Percentiles rank a stretch among this genome's conserved stretches.
These are phyloP conservation scores for Cottoperca gobio DNA, from an alignment of 2,797 vertebrate genomes.

Conservation along the genomic window DNA sequence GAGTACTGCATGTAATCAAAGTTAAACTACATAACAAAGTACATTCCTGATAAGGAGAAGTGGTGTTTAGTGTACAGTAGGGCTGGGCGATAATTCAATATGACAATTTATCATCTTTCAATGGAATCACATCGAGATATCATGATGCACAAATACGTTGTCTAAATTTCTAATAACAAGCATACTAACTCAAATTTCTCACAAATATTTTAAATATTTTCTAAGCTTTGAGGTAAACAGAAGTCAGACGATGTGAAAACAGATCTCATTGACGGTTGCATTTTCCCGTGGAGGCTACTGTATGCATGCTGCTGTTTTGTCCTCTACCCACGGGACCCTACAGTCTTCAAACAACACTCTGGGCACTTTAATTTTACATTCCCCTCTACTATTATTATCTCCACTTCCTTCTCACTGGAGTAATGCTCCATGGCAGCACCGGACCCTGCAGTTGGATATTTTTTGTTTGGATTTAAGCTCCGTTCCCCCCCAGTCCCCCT, in stretches of 20 bases:
- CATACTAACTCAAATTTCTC: no score
- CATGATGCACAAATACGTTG: no score
- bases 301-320: constrained; percentile 15
- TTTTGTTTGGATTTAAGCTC: constrained; percentile 41
- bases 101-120: no score
- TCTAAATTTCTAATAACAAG: no score
- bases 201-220: no score
- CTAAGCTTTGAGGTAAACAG: constrained; percentile 25
- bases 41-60: no score
- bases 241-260: constrained; percentile 13
- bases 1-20: no score
- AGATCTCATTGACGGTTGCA: not conserved
- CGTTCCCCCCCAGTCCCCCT: constrained; percentile 19
- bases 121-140: no score
- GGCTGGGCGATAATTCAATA: no score
- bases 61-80: no score
- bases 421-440: constrained; percentile 5
- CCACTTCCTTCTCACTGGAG: constrained; percentile 26
- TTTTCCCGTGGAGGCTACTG: constrained; percentile 73
- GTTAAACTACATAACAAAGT: no score
- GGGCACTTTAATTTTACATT: constrained; percentile 34
- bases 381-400: constrained; percentile 9
- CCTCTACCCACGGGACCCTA: constrained; percentile 53
- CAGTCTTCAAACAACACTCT: constrained; percentile 40
- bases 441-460: constrained; percentile 6